A percentile compares a stretch with the other conserved stretches of the same genome.
Evolutionary conservation across 2,888 invertebrate species (phyloP).

Genomic region (Agrochola lota): DNA sequence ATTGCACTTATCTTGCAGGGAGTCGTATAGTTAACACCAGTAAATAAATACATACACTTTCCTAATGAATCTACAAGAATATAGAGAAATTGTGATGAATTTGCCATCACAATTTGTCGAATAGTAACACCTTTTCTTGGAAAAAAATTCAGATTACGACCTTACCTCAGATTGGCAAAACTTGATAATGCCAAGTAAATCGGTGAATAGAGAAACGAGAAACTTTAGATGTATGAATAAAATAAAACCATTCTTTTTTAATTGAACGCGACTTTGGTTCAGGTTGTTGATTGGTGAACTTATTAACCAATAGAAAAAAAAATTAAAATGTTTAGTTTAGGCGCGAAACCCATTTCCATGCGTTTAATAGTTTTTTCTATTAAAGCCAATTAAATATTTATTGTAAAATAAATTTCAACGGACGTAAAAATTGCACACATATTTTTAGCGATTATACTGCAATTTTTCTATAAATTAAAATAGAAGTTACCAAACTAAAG

Average conservation of each 20-base stretch:
- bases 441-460: no score
- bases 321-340: background rate
- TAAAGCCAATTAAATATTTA: background rate
- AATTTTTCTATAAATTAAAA: background rate
- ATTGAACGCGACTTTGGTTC: constrained; percentile 31
- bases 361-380: background rate
- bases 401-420: background rate
- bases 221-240: background rate
- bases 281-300: constrained; percentile 29
- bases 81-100: no score
- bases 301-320: constrained; percentile 37
- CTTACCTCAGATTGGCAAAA: no score
- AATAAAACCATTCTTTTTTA: background rate
- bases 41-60: no score
- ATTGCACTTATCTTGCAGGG: no score
- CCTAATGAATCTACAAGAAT: no score
- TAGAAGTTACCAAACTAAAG: background rate
- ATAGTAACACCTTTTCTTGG: no score
- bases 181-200: no score
- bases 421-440: background rate
- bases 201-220: no score
- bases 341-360: constrained; percentile 49
- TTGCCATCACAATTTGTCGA: no score
- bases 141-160: no score
- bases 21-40: no score